Evolutionary conservation across 2,888 invertebrate genomes (phyloP), one percentile per base, ranked within the genome.

Genomic region (Celastrina argiolus): DNA sequence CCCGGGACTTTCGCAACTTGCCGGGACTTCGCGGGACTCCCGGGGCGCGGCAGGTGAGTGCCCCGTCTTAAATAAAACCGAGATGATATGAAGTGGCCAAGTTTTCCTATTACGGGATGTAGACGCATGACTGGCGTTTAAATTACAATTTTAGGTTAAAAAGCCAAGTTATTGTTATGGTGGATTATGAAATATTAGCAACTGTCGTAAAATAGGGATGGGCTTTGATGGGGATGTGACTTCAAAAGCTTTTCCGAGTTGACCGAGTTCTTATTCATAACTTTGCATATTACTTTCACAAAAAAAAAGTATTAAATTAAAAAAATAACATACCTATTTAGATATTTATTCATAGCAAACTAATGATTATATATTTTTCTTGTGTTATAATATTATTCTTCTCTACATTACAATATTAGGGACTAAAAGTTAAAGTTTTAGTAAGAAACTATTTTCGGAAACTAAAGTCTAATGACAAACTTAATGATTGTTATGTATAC

Each of bases 21-120:
- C 45, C 34, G 12, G 31, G 18, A 45, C 59, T 59, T 39, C 12
- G 8, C 36, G 63, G 36, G 16, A 63, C 22, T 22, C 14, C 12
- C 22, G 14, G 36, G 36, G 22, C 51, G 42, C 64, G 64, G 45
- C 64, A 64, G 64, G 64, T 64, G 51, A 64, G 51, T 51, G 51
- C 64, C 22, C 56, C 68, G 41, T 36, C 59, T 69, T 68, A 70
- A 70, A 70, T 70, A 70, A 72, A 70, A 70, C 69, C 41, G 63
- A 65, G 41, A 39, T 66, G 63, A 66, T 67, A 58, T 69, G 68
- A 67, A 71, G 68, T 71, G 65, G 63, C 39, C 51, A 71, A 72
- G 69, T 72, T 71, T 72, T 58, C 68, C 66, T 68, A 69, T 71
- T 69, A 69, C 65, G 64, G 41, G 58, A 64, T 42, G 61, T 45